Evolutionary conservation across 2,113 vertebrate species (phyloP).

Genomic region (Ibidorhyncha struthersii): DNA sequence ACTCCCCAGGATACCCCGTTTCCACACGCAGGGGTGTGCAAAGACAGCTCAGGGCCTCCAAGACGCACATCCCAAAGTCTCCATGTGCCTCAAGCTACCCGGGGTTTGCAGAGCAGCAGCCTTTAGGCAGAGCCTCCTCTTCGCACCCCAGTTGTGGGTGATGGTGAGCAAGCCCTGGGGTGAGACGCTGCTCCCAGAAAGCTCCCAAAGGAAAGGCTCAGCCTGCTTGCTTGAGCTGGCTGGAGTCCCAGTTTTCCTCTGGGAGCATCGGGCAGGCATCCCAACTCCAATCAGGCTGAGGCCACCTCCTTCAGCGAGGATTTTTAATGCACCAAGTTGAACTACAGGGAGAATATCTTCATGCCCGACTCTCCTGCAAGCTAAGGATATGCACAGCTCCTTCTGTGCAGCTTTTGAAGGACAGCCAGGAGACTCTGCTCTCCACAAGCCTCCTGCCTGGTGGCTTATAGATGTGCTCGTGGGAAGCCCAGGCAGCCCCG

Average conservation of each 20-base stretch:
- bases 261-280: not conserved
- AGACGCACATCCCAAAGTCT: not conserved
- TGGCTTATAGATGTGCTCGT: not conserved
- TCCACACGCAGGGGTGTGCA: not conserved
- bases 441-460: not conserved
- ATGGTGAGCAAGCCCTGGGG: not conserved
- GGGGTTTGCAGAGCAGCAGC: not conserved
- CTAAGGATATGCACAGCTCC: not conserved
- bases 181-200: not conserved
- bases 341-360: not conserved
- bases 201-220: not conserved
- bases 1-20: not conserved
- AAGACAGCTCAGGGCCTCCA: not conserved
- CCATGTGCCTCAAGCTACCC: not conserved
- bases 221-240: not conserved
- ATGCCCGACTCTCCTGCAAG: not conserved
- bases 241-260: not conserved
- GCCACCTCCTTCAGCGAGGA: not conserved
- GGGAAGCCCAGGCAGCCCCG: not conserved
- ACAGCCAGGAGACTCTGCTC: not conserved
- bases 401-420: not conserved
- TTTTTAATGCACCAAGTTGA: not conserved
- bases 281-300: not conserved
- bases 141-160: not conserved
- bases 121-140: not conserved